Conservation (phyloP, 2,888 invertebrate species). For the Tetragonisca angustula region DNA sequence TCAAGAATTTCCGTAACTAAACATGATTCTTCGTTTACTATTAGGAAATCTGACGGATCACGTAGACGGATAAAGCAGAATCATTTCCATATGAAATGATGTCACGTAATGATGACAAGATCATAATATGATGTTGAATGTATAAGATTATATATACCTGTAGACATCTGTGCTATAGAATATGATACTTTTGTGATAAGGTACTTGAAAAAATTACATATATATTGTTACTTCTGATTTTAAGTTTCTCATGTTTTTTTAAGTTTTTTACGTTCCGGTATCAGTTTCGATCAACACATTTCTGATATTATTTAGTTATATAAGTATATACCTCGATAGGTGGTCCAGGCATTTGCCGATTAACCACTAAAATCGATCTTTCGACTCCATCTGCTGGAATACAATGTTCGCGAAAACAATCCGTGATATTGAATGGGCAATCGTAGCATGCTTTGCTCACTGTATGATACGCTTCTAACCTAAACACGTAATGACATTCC, state of each 20-base stretch:
- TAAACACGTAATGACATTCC: slow-evolving; percentile 90
- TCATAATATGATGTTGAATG: not conserved
- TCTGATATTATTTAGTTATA: not conserved
- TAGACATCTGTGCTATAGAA: not conserved
- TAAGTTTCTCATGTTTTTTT: not conserved
- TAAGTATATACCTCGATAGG: slow-evolving; percentile 88
- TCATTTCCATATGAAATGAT: not conserved
- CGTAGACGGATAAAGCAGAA: not conserved
- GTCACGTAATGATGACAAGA: not conserved
- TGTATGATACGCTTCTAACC: slow-evolving; percentile 93
- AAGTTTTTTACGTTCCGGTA: too few relatives aligned
- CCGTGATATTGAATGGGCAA: slow-evolving; percentile 90
- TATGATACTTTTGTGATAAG: not conserved
- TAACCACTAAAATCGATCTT: slow-evolving; percentile 91
- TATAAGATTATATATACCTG: not conserved
- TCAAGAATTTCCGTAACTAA: not conserved
- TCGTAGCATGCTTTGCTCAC: slow-evolving; percentile 95
- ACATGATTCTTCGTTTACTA: not conserved
- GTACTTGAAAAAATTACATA: not conserved
- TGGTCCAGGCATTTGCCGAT: slow-evolving; percentile 95
- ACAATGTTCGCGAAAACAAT: slow-evolving; percentile 92
- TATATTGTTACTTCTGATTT: not conserved
- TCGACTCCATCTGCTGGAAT: slow-evolving; percentile 93
- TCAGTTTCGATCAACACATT: too few relatives aligned
- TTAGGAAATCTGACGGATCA: too few relatives aligned